phyloP scores from a whole-genome alignment of 2,888 invertebrate species.

The Epinotia demarniana region DNA sequence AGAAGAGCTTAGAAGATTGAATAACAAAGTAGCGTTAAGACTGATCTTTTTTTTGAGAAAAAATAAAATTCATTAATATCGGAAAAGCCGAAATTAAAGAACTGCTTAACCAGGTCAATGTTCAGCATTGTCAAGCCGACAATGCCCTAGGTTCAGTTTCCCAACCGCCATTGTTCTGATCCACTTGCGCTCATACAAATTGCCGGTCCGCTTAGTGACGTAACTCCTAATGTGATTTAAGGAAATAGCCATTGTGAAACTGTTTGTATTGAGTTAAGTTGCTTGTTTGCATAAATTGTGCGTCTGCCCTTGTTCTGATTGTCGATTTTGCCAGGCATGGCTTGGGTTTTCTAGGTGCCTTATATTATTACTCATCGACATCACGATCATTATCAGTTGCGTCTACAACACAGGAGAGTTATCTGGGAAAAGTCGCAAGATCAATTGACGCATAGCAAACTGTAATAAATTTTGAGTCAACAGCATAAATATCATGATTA shows the following conservation, averaged over 20 bases:
- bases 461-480: background rate
- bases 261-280: conserved; percentile 35
- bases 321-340: background rate
- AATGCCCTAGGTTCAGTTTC: conserved; percentile 57
- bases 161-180: conserved; percentile 73
- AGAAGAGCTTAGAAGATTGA: background rate
- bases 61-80: background rate
- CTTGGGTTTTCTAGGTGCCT: background rate
- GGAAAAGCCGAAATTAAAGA: conserved; percentile 17
- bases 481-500: background rate
- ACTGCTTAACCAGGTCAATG: conserved; percentile 33
- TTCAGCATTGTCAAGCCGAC: conserved; percentile 48
- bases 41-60: background rate
- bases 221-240: conserved; percentile 49
- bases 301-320: conserved; percentile 22
- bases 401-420: background rate
- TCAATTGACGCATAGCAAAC: background rate
- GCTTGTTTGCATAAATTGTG: conserved; percentile 42
- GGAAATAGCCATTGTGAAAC: conserved; percentile 47
- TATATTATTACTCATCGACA: background rate
- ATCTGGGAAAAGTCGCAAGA: background rate
- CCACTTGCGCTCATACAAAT: conserved; percentile 71
- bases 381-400: background rate
- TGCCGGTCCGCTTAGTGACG: conserved; percentile 54
- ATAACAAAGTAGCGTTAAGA: background rate